Evolutionary conservation across 2,888 invertebrate genomes (phyloP).

Genomic region (Coleophora flavipennella): DNA sequence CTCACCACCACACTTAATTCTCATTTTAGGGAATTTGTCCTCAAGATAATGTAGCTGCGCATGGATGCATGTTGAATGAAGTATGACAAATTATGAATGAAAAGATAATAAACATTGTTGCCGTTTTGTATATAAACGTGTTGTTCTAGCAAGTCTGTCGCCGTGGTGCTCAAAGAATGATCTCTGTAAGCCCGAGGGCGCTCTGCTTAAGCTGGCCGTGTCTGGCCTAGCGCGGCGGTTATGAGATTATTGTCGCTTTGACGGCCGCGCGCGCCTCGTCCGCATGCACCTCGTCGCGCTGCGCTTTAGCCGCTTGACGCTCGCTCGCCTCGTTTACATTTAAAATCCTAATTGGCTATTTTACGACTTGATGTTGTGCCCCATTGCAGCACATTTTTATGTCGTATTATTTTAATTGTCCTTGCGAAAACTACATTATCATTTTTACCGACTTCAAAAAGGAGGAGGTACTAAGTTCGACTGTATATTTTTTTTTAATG

Average conservation of each 20-base stretch:
- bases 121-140: conserved; percentile 24
- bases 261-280: conserved; percentile 34
- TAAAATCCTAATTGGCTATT: conserved; percentile 53
- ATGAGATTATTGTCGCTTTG: conserved; percentile 67
- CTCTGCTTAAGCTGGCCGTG: conserved; percentile 50
- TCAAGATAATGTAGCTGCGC: conserved; percentile 43
- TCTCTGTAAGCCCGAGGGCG: conserved; percentile 50
- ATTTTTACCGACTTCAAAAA: too few relatives aligned
- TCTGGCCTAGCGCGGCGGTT: conserved; percentile 46
- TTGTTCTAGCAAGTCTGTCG: too few relatives aligned
- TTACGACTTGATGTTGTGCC: conserved; percentile 29
- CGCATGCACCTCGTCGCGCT: conserved; percentile 32
- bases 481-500: too few relatives aligned
- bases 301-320: conserved; percentile 38
- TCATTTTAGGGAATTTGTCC: conserved; percentile 40
- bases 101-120: conserved; percentile 36
- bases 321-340: conserved; percentile 39
- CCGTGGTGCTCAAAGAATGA: conserved; percentile 42
- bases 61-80: conserved; percentile 25
- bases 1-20: conserved; percentile 28
- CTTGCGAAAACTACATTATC: conserved; percentile 8
- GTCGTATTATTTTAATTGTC: conserved; percentile 12
- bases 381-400: conserved; percentile 21
- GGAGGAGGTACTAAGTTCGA: too few relatives aligned
- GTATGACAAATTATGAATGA: conserved; percentile 28